A percentile compares a stretch with the other conserved stretches of the same genome.
These are phyloP conservation scores for Hypercompe scribonia DNA, from an alignment of 2,888 invertebrate genomes.

Conservation along the genomic window DNA sequence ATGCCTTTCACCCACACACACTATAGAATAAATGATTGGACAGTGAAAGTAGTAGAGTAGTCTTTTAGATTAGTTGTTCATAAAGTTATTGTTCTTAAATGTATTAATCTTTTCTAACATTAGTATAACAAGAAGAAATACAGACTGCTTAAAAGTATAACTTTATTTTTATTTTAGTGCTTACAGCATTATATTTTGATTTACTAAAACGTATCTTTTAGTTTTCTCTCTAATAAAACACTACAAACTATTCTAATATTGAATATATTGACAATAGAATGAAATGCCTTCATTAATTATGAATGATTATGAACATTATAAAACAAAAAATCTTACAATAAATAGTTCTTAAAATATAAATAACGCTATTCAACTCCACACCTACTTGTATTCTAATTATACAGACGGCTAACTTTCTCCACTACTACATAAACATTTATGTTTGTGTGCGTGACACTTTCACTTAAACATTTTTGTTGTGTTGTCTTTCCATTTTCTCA, in stretches of 20 bases:
- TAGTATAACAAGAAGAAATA: background rate
- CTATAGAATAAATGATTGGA: conserved; percentile 46
- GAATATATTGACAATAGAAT: background rate
- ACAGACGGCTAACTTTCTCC: conserved; percentile 74
- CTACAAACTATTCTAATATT: background rate
- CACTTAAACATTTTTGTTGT: conserved; percentile 73
- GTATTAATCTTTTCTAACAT: background rate
- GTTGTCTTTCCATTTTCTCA: conserved; percentile 67
- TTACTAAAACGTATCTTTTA: background rate
- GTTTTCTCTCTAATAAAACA: background rate
- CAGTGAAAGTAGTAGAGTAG: conserved; percentile 58
- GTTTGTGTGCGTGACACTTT: conserved; percentile 78
- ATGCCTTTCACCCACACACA: conserved; percentile 80
- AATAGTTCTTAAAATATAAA: conserved; percentile 14
- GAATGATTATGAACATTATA: background rate
- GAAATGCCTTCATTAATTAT: background rate
- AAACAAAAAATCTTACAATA: background rate
- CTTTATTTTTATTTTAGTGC: background rate
- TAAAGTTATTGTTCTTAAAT: background rate
- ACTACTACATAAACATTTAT: conserved; percentile 66
- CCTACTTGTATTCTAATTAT: conserved; percentile 47
- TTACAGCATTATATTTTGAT: background rate
- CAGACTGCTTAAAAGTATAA: background rate
- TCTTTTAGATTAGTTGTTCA: background rate
- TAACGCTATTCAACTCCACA: conserved; percentile 54